Conservation (phyloP, 2,888 invertebrate species). For the Drosophila niveifrons region DNA sequence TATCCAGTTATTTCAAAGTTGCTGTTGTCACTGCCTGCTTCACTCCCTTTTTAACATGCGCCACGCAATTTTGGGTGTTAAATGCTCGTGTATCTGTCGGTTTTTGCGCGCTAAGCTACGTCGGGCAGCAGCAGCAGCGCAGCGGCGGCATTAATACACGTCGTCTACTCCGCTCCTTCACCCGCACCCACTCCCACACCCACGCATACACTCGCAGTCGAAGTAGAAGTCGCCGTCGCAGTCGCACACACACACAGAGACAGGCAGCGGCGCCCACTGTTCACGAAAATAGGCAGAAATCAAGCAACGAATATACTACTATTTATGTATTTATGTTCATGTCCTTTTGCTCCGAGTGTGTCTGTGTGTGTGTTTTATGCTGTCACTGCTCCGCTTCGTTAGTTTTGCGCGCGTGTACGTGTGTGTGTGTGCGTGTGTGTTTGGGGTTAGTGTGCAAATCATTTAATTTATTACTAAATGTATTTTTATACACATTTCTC, state of each 20-base stretch:
- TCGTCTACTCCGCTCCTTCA: slow-evolving; percentile 40
- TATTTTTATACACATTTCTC: slow-evolving; percentile 74
- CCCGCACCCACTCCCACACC: slow-evolving; percentile 30
- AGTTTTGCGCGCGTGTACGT: slow-evolving; percentile 78
- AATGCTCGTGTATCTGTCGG: slow-evolving; percentile 82
- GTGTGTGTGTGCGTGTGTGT: slow-evolving; percentile 35
- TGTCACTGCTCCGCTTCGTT: slow-evolving; percentile 69
- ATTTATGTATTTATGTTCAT: slow-evolving; percentile 69
- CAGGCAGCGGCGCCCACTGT: slow-evolving; percentile 34
- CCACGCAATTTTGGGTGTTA: slow-evolving; percentile 80
- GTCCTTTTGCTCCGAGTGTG: slow-evolving; percentile 45
- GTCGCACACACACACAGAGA: slow-evolving; percentile 15
- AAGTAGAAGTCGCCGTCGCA: no score
- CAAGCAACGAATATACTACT: slow-evolving; percentile 66
- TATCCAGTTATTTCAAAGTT: slow-evolving; percentile 15
- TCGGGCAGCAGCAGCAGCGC: slow-evolving; percentile 39
- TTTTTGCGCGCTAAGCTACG: slow-evolving; percentile 75
- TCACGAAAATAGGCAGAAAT: slow-evolving; percentile 69
- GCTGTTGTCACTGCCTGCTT: slow-evolving; percentile 38
- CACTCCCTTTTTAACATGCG: slow-evolving; percentile 72
- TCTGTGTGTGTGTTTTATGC: slow-evolving; percentile 49
- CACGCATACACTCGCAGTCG: slow-evolving; percentile 8
- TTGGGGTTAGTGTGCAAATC: slow-evolving; percentile 75
- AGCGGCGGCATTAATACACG: slow-evolving; percentile 75
- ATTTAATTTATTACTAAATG: slow-evolving; percentile 79